Percentiles rank a stretch among this genome's conserved stretches.
phyloP scores from a whole-genome alignment of 2,888 invertebrate genomes.

The Philopedon plagiatum region DNA sequence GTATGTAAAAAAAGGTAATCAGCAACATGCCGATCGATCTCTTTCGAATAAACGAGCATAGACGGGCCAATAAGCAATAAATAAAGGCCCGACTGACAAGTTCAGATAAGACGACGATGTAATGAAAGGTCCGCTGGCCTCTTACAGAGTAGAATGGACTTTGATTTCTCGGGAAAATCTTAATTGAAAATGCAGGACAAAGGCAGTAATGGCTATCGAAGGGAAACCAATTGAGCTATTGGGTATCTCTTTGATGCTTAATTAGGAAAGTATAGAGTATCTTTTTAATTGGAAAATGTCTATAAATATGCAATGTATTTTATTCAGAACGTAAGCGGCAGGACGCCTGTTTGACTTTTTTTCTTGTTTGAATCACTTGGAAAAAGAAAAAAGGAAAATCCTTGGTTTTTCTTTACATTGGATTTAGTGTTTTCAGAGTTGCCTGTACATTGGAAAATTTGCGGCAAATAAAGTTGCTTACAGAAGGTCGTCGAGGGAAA shows the following conservation, averaged over 20 bases:
- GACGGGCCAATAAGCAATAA: conserved; percentile 24
- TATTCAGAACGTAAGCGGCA: too few relatives aligned
- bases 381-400: too few relatives aligned
- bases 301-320: not conserved
- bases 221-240: conserved; percentile 36
- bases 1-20: conserved; percentile 7
- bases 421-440: too few relatives aligned
- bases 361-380: too few relatives aligned
- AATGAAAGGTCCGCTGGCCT: conserved; percentile 17
- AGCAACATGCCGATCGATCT: conserved; percentile 9
- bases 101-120: conserved; percentile 21
- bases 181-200: conserved; percentile 44
- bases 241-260: conserved; percentile 31
- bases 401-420: too few relatives aligned
- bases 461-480: too few relatives aligned
- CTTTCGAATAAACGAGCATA: conserved; percentile 8
- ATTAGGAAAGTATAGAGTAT: conserved; percentile 25
- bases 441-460: too few relatives aligned
- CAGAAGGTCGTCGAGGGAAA: too few relatives aligned
- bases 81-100: conserved; percentile 21
- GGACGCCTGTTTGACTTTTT: too few relatives aligned
- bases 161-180: conserved; percentile 21
- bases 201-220: conserved; percentile 20
- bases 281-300: conserved; percentile 14
- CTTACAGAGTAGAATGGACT: conserved; percentile 19